These are phyloP conservation scores for Anhinga rufa DNA, from an alignment of 2,113 vertebrate genomes.

Conservation along the genomic window DNA sequence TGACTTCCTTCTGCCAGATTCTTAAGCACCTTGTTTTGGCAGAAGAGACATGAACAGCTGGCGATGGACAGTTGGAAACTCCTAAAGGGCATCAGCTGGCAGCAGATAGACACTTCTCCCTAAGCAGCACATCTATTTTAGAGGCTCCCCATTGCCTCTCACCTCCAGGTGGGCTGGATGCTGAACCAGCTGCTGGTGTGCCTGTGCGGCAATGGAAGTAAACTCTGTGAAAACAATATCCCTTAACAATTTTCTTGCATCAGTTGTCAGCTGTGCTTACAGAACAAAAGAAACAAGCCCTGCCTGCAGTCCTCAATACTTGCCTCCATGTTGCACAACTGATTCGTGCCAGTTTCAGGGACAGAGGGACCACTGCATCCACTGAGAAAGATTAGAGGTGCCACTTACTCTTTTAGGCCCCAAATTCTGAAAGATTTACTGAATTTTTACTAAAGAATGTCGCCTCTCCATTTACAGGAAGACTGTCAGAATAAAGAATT, in stretches of 20 bases:
- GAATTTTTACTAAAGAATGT: neutral
- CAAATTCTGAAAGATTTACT: neutral
- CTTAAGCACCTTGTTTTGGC: slow-evolving; percentile 10
- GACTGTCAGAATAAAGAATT: neutral
- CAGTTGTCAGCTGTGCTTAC: neutral
- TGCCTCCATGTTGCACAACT: neutral
- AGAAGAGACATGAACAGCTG: neutral
- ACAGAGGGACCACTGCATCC: neutral
- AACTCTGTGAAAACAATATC: neutral
- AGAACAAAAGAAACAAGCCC: neutral
- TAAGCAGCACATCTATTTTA: neutral
- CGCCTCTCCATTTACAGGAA: neutral
- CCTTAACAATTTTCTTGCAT: neutral
- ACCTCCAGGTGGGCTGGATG: neutral
- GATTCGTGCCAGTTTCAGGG: neutral
- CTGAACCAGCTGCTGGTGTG: neutral
- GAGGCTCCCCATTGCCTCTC: neutral
- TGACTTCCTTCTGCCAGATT: neutral
- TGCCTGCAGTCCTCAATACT: neutral
- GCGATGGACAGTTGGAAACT: neutral
- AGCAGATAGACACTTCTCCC: neutral
- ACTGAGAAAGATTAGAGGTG: neutral
- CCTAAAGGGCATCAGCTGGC: neutral
- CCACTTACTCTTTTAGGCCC: neutral
- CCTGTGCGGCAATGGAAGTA: neutral